phyloP scores from a whole-genome alignment of 2,113 vertebrate genomes.

The Halichoeres trimaculatus region DNA sequence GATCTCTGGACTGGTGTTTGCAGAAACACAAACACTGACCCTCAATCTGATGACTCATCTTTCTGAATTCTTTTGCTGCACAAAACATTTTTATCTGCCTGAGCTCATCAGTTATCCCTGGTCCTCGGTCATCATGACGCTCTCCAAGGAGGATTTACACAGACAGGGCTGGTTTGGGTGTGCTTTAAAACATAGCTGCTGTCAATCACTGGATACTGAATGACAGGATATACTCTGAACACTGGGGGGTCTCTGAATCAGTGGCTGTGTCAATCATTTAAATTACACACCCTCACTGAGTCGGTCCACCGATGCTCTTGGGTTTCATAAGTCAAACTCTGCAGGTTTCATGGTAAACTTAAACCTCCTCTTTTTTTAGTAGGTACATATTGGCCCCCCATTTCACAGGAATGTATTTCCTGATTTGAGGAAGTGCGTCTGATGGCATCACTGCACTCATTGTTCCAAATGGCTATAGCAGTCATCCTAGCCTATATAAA shows the following conservation, averaged over 20 bases:
- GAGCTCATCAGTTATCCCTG: conserved; percentile 3
- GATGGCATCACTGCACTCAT: conserved; percentile 55
- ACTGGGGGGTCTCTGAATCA: conserved; percentile 18
- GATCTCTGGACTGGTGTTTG: conserved; percentile 28
- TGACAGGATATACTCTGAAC: conserved; percentile 28
- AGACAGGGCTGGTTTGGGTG: neutral
- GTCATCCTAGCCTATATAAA: conserved; percentile 53
- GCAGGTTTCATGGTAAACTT: conserved; percentile 44
- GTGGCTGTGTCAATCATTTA: conserved; percentile 39
- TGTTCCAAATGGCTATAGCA: conserved; percentile 41
- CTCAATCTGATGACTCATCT: conserved; percentile 36
- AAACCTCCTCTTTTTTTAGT: conserved; percentile 35
- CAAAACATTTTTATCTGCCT: conserved; percentile 17
- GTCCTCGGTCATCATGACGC: neutral
- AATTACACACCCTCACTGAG: conserved; percentile 20
- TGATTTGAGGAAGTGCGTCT: conserved; percentile 42
- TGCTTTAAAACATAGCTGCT: neutral
- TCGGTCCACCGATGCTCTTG: conserved; percentile 18
- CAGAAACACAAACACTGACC: conserved; percentile 58
- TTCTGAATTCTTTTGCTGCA: conserved; percentile 12
- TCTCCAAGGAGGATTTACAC: neutral
- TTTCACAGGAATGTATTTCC: conserved; percentile 43
- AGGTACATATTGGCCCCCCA: conserved; percentile 28
- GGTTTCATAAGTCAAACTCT: conserved; percentile 36
- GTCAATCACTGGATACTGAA: conserved; percentile 17